phyloP scores from a whole-genome alignment of 2,888 invertebrate species.

The Papilio elwesi region DNA sequence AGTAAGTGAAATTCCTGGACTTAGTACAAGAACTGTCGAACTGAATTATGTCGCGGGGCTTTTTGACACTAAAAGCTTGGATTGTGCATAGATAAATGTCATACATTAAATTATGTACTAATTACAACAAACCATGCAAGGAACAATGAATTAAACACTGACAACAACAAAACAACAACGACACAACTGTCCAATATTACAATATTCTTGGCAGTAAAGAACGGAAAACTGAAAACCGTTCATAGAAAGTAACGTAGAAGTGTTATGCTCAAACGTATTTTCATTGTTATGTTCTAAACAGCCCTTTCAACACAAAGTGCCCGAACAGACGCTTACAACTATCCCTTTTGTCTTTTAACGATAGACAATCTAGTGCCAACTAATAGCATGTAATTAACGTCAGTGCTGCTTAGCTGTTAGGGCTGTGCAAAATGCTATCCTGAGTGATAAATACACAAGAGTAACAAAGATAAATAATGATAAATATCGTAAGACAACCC shows the following conservation, averaged over 20 bases:
- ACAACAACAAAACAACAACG: no score
- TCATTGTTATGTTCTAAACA: conserved; percentile 2
- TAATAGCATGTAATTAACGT: conserved; percentile 56
- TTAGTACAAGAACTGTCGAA: no score
- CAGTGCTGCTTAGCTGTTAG: conserved; percentile 53
- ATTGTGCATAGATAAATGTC: no score
- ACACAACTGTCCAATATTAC: background rate
- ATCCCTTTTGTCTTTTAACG: background rate
- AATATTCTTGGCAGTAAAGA: background rate
- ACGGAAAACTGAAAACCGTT: background rate
- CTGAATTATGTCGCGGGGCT: no score
- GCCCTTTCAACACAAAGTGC: background rate
- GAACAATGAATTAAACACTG: no score
- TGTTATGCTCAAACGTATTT: background rate
- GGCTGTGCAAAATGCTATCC: conserved; percentile 40
- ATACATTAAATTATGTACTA: no score
- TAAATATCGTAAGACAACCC: conserved; percentile 53
- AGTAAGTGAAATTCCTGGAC: no score
- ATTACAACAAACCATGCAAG: no score
- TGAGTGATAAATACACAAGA: conserved; percentile 48
- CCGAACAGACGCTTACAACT: background rate
- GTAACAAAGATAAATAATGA: conserved; percentile 56
- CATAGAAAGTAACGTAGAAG: background rate
- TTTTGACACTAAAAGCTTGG: no score
- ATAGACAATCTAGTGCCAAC: conserved; percentile 49